Evolutionary conservation across 2,888 invertebrate species (phyloP), one percentile per base, ranked within the genome.

Genomic region (Orthonevra nobilis): DNA sequence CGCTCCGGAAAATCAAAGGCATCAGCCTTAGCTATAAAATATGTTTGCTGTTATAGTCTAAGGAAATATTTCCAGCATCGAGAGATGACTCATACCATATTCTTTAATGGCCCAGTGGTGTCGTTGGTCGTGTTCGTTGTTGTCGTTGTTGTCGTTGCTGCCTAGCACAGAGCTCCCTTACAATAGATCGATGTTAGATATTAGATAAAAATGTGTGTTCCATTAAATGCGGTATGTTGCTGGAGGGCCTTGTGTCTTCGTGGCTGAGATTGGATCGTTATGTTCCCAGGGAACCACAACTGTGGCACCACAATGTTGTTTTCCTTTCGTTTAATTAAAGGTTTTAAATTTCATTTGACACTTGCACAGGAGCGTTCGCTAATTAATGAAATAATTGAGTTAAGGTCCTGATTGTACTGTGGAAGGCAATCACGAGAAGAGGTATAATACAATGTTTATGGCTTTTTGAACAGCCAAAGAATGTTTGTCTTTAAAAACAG

Each of bases 381-480:
- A 72, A 63, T 64, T 48, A 58, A 54, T 60, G 77, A 72, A 77
- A 77, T 77, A 77, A 77, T 77, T 64, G 52, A 72, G 66, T 77
- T 72, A 58, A 54, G 36, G 28, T 46, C 42, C 64, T 72, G 64
- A 77, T 64, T 77, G 64, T 72, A 38, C 48, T 77, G 64, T 38
- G 58, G 63, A 64, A 56, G 58, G 50, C 28, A 26, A 38, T 48
- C 38, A 12, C 10, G 14, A 28, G 15, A 50, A 30, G 12, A 20
- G 28, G 6, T 10, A 44, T 23, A 34, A 34, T 36, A 17, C n/a
- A 23, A 26, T 60, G 17, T 46, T 23, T 46, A 28, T 17, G 5
- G 7, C 6, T 42, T 58, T 42, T 30, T 12, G 10, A 7, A 15
- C 17, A 15, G n/a, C n/a, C n/a, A n/a, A n/a, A n/a, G n/a, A n/a